phyloP scores from a whole-genome alignment of 2,797 vertebrate species.

The Stomatorhinus walkeri region DNA sequence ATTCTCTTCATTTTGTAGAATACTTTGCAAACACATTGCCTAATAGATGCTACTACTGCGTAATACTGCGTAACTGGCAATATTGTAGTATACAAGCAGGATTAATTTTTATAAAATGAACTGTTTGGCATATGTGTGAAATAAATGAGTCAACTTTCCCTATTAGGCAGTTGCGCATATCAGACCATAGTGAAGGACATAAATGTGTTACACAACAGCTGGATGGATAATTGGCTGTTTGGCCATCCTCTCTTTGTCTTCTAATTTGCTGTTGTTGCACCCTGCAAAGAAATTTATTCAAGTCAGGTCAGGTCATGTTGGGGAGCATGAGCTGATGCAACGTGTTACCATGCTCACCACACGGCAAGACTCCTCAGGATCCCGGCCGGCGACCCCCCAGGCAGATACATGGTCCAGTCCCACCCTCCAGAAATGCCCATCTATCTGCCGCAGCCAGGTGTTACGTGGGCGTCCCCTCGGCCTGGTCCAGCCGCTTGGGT shows the following conservation, averaged over 20 bases:
- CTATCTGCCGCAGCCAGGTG: not conserved
- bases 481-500: not conserved
- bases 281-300: slow-evolving; percentile 1
- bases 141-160: not conserved
- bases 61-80: not conserved
- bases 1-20: not conserved
- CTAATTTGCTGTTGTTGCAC: not conserved
- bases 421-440: not conserved
- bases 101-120: not conserved
- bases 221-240: not conserved
- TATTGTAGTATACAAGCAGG: not conserved
- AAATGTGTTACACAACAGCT: too few relatives aligned
- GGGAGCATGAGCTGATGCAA: not conserved
- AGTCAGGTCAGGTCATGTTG: not conserved
- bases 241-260: not conserved
- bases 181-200: not conserved
- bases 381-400: not conserved
- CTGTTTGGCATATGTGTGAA: not conserved
- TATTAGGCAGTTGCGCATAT: not conserved
- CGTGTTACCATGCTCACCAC: not conserved
- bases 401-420: not conserved
- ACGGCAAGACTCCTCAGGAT: not conserved
- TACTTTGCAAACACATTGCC: not conserved
- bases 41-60: not conserved
- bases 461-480: not conserved